phyloP scores from a whole-genome alignment of 2,797 vertebrate genomes.

The Chaunax sp. region DNA sequence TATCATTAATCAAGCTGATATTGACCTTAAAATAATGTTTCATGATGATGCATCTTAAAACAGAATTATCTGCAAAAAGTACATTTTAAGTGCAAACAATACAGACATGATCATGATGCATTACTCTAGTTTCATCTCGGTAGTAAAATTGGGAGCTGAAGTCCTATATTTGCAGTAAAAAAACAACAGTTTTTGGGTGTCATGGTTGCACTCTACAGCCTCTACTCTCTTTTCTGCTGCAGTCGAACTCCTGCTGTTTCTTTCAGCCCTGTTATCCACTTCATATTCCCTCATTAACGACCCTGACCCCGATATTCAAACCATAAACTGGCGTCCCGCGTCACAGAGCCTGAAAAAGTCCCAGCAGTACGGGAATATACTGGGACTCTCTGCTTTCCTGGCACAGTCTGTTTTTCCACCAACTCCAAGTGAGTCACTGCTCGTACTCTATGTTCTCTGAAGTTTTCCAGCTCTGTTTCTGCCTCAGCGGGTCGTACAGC shows the following conservation, averaged over 20 bases:
- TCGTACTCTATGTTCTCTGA: slow-evolving; percentile 32
- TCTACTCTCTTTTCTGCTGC: slow-evolving; percentile 6
- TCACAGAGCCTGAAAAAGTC: slow-evolving; percentile 53
- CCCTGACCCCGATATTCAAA: slow-evolving; percentile 41
- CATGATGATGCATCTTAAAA: background rate
- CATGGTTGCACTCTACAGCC: slow-evolving; percentile 22
- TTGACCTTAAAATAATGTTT: no score
- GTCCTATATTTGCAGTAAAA: slow-evolving; percentile 4
- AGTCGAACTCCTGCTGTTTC: slow-evolving; percentile 49
- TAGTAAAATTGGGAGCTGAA: background rate
- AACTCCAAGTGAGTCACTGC: slow-evolving; percentile 51
- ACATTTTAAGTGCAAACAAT: no score
- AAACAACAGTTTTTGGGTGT: background rate
- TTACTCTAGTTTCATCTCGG: background rate
- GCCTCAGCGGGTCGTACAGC: slow-evolving; percentile 19
- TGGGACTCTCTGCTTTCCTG: slow-evolving; percentile 55
- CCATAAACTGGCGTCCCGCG: slow-evolving; percentile 53
- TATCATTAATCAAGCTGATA: no score
- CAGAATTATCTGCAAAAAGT: background rate
- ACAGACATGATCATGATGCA: no score
- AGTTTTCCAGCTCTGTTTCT: slow-evolving; percentile 34
- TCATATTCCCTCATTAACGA: slow-evolving; percentile 53
- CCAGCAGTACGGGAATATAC: slow-evolving; percentile 53
- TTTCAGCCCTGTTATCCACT: slow-evolving; percentile 46
- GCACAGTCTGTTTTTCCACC: slow-evolving; percentile 60